These are phyloP conservation scores for Amphipoea lucens DNA, from an alignment of 2,888 invertebrate species.

Conservation along the genomic window DNA sequence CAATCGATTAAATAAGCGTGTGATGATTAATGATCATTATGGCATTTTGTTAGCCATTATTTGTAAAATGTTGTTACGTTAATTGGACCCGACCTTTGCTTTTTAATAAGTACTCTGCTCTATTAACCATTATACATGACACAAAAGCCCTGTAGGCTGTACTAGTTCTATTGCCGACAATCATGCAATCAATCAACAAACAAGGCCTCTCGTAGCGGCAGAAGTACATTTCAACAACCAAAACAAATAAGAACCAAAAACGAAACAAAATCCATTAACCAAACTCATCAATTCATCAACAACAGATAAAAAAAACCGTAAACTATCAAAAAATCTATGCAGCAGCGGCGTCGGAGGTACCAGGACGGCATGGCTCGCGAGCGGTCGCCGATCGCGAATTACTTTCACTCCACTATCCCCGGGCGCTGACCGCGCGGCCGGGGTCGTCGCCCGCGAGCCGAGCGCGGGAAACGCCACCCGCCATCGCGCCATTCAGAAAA, in stretches of 20 bases:
- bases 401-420: conserved; percentile 90
- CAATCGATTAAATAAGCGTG: conserved; percentile 26
- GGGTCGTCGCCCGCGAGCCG: conserved; percentile 85
- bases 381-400: conserved; percentile 88
- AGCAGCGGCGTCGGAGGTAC: conserved; percentile 72
- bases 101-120: conserved; percentile 7
- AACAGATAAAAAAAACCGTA: conserved; percentile 59
- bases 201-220: not conserved
- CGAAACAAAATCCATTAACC: conserved; percentile 49
- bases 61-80: conserved; percentile 19
- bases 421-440: conserved; percentile 86
- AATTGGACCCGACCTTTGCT: conserved; percentile 31
- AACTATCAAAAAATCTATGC: conserved; percentile 64
- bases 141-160: conserved; percentile 19
- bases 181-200: conserved; percentile 6
- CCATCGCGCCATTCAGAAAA: conserved; percentile 88
- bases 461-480: conserved; percentile 87
- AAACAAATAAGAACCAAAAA: conserved; percentile 40
- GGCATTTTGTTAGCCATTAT: conserved; percentile 5
- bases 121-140: conserved; percentile 7
- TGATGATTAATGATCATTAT: conserved; percentile 17
- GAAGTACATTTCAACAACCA: conserved; percentile 14
- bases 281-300: conserved; percentile 59
- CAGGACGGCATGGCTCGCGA: conserved; percentile 85
- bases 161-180: conserved; percentile 2